These are phyloP conservation scores for Otolemur crassicaudatus DNA, from an alignment of 2,797 vertebrate species.

Conservation along the genomic window DNA sequence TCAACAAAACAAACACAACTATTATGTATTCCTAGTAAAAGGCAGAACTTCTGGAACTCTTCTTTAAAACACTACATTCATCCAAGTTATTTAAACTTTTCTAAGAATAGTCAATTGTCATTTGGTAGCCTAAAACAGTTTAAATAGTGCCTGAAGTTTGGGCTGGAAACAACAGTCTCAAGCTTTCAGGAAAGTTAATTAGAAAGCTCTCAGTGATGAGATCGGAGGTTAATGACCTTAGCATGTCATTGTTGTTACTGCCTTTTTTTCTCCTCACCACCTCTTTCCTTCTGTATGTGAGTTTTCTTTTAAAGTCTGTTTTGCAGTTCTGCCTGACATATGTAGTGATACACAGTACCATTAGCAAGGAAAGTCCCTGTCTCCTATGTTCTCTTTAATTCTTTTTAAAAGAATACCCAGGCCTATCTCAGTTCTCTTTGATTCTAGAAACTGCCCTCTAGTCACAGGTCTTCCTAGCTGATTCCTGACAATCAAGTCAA, in stretches of 20 bases:
- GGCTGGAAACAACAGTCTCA: not conserved
- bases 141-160: not conserved
- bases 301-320: not conserved
- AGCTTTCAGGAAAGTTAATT: not conserved
- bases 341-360: not conserved
- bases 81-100: not conserved
- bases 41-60: not conserved
- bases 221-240: not conserved
- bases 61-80: not conserved
- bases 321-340: not conserved
- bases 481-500: not conserved
- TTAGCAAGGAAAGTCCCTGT: not conserved
- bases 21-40: not conserved
- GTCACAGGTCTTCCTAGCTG: not conserved
- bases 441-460: not conserved
- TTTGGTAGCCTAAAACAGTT: constrained; percentile 10
- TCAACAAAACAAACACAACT: not conserved
- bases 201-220: not conserved
- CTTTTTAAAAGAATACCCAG: constrained; percentile 6
- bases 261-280: not conserved
- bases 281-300: not conserved
- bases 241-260: not conserved
- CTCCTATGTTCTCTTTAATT: not conserved
- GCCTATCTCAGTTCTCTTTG: not conserved
- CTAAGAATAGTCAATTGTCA: not conserved